Evolutionary conservation across 2,113 vertebrate species (phyloP).

Genomic region (Chloroceryle aenea): DNA sequence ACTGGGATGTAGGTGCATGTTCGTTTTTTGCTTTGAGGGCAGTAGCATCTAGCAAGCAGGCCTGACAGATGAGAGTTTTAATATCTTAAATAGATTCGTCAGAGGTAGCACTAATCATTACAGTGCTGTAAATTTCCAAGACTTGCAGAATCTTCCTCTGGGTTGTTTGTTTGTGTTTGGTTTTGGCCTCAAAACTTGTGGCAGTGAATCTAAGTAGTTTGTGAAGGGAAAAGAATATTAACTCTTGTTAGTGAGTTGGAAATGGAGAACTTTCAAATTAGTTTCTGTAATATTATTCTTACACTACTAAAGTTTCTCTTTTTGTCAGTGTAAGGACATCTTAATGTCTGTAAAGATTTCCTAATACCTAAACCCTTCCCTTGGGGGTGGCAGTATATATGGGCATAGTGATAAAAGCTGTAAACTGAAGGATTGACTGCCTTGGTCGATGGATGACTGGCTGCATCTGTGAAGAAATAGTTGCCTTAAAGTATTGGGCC

Average conservation of each 20-base stretch:
- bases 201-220: not conserved
- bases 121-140: not conserved
- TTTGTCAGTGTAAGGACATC: not conserved
- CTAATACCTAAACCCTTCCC: not conserved
- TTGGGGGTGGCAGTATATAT: not conserved
- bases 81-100: not conserved
- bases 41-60: not conserved
- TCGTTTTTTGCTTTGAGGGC: not conserved
- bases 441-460: not conserved
- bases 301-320: not conserved
- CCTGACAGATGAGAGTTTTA: conserved; percentile 18
- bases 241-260: not conserved
- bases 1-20: not conserved
- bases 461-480: not conserved
- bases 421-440: not conserved
- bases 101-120: not conserved
- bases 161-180: not conserved
- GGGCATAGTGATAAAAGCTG: not conserved
- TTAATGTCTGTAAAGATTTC: not conserved
- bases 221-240: not conserved
- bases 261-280: not conserved
- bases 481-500: not conserved
- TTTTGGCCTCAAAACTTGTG: not conserved
- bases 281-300: not conserved
- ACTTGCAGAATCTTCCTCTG: not conserved